These are phyloP conservation scores for Ctenopoma kingsleyae DNA, from an alignment of 2,797 vertebrate species.

Conservation along the genomic window DNA sequence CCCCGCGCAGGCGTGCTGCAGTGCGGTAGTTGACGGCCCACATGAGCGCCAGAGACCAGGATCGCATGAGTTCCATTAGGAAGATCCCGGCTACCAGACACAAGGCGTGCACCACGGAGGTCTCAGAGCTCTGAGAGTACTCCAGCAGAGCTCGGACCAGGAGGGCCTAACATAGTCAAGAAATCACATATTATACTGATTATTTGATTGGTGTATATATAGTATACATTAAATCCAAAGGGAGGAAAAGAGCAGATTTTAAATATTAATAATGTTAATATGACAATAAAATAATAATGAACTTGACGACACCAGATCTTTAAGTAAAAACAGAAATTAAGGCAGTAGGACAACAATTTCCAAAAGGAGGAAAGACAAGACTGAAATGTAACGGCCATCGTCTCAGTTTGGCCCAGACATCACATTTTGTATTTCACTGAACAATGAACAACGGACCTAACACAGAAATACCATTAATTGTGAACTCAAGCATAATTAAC, in stretches of 20 bases:
- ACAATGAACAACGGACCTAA: slow-evolving; percentile 45
- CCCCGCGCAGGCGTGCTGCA: slow-evolving; percentile 86
- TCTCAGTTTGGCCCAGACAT: background rate
- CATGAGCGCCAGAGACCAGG: slow-evolving; percentile 87
- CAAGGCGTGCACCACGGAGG: slow-evolving; percentile 78
- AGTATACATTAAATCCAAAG: too few relatives aligned
- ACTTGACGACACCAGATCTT: too few relatives aligned
- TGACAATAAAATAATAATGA: too few relatives aligned
- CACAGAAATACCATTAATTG: slow-evolving; percentile 20
- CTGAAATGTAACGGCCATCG: background rate
- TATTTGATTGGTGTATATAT: too few relatives aligned
- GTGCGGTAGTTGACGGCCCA: slow-evolving; percentile 90
- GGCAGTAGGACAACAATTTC: background rate
- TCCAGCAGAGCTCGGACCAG: slow-evolving; percentile 86
- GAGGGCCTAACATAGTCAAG: slow-evolving; percentile 75
- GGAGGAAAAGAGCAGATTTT: background rate
- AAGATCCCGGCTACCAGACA: slow-evolving; percentile 84
- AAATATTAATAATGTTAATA: too few relatives aligned
- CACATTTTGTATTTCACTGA: background rate
- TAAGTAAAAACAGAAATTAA: background rate
- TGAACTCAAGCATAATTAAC: slow-evolving; percentile 18
- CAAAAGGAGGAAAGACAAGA: background rate
- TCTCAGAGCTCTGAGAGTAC: slow-evolving; percentile 82
- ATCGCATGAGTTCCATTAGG: slow-evolving; percentile 84
- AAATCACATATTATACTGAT: too few relatives aligned